Percentiles rank a stretch among this genome's conserved stretches.
phyloP scores from a whole-genome alignment of 2,113 vertebrate species.

The Catharus minimus region DNA sequence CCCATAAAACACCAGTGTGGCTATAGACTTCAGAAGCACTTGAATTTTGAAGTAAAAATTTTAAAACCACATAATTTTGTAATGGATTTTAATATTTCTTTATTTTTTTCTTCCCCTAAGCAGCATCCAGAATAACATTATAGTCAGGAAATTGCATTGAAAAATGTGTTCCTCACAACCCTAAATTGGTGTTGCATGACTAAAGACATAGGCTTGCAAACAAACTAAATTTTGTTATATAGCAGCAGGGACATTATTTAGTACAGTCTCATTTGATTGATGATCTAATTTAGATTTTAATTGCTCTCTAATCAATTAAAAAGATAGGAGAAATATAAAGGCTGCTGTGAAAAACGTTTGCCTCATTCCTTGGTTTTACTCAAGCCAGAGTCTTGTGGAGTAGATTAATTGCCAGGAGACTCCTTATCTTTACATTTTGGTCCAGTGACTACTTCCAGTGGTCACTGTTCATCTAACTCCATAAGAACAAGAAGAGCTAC shows the following conservation, averaged over 20 bases:
- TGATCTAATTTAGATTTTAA: neutral
- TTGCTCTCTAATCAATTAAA: neutral
- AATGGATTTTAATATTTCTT: neutral
- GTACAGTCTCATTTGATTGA: neutral
- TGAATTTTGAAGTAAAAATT: neutral
- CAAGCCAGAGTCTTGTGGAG: neutral
- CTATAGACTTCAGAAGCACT: neutral
- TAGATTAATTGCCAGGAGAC: neutral
- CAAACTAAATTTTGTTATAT: neutral
- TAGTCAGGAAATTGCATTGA: neutral
- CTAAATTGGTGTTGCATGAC: neutral
- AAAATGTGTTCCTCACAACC: neutral
- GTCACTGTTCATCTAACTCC: neutral
- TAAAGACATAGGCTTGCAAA: neutral
- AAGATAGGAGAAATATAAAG: neutral
- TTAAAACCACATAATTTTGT: neutral
- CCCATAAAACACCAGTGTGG: neutral
- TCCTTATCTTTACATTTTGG: neutral
- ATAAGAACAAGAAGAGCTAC: neutral
- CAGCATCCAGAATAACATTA: neutral
- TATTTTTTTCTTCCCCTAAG: accelerated
- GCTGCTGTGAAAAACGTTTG: neutral
- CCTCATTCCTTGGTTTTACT: neutral
- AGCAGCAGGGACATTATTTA: neutral
- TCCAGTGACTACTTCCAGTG: neutral